Evolutionary conservation across 1,140 invertebrate species (phyloP).

Genomic region (Drosophila mauritiana): DNA sequence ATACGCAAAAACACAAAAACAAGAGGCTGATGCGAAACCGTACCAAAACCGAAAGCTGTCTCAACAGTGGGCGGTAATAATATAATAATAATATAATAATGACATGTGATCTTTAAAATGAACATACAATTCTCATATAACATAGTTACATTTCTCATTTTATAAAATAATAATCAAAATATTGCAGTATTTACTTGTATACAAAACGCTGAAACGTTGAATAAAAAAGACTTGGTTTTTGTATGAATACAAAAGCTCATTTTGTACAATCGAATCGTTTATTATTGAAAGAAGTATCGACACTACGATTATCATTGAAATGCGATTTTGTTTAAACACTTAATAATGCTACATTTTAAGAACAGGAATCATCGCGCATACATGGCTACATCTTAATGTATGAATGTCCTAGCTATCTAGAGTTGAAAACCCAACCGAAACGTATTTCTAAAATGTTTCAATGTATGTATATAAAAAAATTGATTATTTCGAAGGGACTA

Average conservation of each 20-base stretch:
- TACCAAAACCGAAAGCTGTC: background rate
- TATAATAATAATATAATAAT: background rate
- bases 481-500: too few species aligned
- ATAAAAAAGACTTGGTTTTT: background rate
- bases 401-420: too few species aligned
- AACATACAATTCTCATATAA: background rate
- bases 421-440: too few species aligned
- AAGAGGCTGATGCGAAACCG: background rate
- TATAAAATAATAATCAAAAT: background rate
- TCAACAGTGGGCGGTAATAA: background rate
- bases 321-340: slow-evolving; percentile 1
- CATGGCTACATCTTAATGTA: too few species aligned
- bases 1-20: background rate
- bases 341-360: too few species aligned
- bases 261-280: background rate
- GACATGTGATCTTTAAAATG: slow-evolving; percentile 3
- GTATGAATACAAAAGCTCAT: background rate
- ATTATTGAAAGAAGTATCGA: slow-evolving; percentile 1
- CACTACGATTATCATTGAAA: background rate
- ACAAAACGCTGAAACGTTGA: background rate
- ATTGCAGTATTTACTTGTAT: too few species aligned
- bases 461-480: too few species aligned
- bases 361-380: too few species aligned
- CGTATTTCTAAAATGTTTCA: too few species aligned
- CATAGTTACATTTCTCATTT: background rate